Conservation (phyloP, 2,113 vertebrate species). For the Eubucco bourcierii region DNA sequence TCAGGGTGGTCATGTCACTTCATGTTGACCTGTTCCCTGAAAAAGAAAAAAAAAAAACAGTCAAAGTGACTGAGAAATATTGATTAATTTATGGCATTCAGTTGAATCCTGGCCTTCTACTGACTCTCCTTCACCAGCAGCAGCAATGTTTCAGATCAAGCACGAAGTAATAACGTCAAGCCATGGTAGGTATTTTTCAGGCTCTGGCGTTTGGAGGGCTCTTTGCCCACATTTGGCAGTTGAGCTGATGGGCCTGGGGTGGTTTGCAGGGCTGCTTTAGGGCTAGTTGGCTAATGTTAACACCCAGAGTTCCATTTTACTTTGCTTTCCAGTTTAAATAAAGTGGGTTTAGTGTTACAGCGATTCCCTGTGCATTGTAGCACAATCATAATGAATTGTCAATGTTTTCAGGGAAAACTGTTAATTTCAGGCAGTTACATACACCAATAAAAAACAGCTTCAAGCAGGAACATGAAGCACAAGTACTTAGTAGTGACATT, state of each 20-base stretch:
- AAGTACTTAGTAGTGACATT: not conserved
- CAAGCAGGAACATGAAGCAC: slow-evolving; percentile 10
- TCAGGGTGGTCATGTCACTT: not conserved
- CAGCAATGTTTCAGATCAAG: not conserved
- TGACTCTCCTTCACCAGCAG: not conserved
- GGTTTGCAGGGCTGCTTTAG: not conserved
- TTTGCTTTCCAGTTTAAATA: not conserved
- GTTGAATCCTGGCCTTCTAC: not conserved
- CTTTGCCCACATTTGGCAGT: not conserved
- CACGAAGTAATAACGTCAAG: not conserved
- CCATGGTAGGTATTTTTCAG: not conserved
- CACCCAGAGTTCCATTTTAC: not conserved
- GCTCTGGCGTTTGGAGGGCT: not conserved
- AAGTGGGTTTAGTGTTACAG: not conserved
- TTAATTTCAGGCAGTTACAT: slow-evolving; percentile 60
- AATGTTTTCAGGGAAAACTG: slow-evolving; percentile 3
- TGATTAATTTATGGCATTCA: not conserved
- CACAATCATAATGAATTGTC: not conserved
- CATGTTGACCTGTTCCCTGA: rapidly evolving
- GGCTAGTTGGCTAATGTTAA: not conserved
- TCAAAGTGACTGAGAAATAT: not conserved
- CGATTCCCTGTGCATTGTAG: not conserved
- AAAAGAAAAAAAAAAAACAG: not conserved
- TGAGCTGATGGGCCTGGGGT: not conserved
- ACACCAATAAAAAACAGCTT: slow-evolving; percentile 44